Base-by-base conservation (phyloP, 2,888 invertebrate genomes). In the Plemyria rubiginata region DNA sequence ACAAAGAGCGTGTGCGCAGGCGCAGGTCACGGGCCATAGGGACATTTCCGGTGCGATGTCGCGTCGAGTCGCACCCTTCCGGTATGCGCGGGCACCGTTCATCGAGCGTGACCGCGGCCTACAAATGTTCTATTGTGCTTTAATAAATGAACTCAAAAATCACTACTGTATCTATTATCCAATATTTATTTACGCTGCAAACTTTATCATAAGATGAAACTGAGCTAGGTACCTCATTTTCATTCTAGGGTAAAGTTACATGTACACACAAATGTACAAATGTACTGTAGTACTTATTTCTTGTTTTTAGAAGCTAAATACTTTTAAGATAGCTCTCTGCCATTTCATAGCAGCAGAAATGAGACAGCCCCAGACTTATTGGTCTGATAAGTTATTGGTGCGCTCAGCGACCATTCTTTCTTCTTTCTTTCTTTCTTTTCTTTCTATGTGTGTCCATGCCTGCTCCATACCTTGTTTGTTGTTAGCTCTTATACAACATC, bases 11-110 rank as follows among this genome's bases (percentile, higher is more conserved):
- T 89, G 77, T 87, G 88, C 79, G 79, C 74, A 61, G 63, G 70
- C 76, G 73, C 82, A 80, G 83, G 89, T 90, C 89, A 85, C 86
- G 87, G 85, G 85, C 84, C 79, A 82, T 78, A 82, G 80, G 86
- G 86, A 82, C 84, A 80, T 70, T 85, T 90, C 90, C 90, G 89
- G 84, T 75, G 79, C 66, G 76, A 71, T 72, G 81, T 78, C 78
- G 81, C 82, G 84, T 77, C 85, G 86, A 85, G 89, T 85, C 90
- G 89, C 92, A 84, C 92, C 92, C 92, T 91, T 91, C 92, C 87
- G 87, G 87, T 78, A 72, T 82, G 87, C 85, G 86, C 85, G 80
- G 77, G 88, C 87, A 85, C 85, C 75, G 67, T 71, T 73, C 77
- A 68, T 77, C 75, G 79, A 84, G 84, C 91, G 88, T 89, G 88